phyloP scores from a whole-genome alignment of 2,113 vertebrate genomes.

The Glareola pratincola region DNA sequence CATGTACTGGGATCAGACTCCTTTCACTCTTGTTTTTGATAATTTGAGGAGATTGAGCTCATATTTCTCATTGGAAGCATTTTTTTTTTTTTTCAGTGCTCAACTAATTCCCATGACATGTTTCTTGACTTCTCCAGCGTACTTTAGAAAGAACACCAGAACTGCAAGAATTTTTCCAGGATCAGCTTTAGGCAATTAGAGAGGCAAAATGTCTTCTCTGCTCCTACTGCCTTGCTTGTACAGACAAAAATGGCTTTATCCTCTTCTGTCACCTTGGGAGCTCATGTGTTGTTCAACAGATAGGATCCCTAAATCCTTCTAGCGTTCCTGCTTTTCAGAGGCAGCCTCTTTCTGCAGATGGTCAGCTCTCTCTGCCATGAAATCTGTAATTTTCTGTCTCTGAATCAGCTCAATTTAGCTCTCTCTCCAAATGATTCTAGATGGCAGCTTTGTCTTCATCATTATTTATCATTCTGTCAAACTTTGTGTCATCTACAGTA shows the following conservation, averaged over 20 bases:
- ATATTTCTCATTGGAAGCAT: neutral
- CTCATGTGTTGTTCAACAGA: neutral
- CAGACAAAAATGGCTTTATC: neutral
- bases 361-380: neutral
- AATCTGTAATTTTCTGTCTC: neutral
- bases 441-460: neutral
- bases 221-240: neutral
- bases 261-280: neutral
- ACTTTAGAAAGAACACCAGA: neutral
- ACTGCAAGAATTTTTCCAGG: neutral
- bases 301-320: neutral
- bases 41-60: neutral
- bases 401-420: neutral
- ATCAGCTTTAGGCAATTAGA: neutral
- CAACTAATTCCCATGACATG: neutral
- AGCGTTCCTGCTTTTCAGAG: neutral
- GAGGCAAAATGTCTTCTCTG: neutral
- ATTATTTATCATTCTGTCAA: slow-evolving; percentile 17
- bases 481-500: neutral
- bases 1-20: neutral
- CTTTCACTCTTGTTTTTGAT: neutral
- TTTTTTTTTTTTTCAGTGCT: neutral
- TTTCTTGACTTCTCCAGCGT: neutral
- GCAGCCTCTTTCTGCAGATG: neutral
- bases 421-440: neutral